A percentile compares a stretch with the other conserved stretches of the same genome.
These are phyloP conservation scores for Artibeus lituratus DNA, from an alignment of 2,797 vertebrate genomes.

Conservation along the genomic window DNA sequence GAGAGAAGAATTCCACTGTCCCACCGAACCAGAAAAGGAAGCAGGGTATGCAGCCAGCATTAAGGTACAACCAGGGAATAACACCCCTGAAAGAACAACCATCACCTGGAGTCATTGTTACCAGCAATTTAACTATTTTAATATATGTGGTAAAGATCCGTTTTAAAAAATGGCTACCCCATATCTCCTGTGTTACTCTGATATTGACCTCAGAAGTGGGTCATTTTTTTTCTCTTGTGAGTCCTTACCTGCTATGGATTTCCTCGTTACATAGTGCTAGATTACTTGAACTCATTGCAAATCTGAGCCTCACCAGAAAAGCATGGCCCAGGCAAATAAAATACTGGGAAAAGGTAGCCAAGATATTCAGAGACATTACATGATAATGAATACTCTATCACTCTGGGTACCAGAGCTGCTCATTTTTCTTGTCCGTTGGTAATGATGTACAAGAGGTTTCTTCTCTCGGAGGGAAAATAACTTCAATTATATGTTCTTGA, in stretches of 20 bases:
- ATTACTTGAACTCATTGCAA: not conserved
- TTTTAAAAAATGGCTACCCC: not conserved
- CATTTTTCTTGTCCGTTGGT: constrained; percentile 80
- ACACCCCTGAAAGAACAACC: not conserved
- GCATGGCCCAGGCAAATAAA: constrained; percentile 40
- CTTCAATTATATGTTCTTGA: constrained; percentile 85
- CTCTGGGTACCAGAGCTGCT: constrained; percentile 61
- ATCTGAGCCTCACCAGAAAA: constrained; percentile 9
- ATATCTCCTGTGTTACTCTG: not conserved
- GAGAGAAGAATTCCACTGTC: not conserved
- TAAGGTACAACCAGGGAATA: not conserved
- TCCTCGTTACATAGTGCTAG: not conserved
- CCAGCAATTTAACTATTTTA: not conserved
- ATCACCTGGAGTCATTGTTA: constrained; percentile 26
- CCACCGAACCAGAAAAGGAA: not conserved
- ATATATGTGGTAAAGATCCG: not conserved
- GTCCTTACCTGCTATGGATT: not conserved
- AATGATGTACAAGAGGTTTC: constrained; percentile 76
- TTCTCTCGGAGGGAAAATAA: constrained; percentile 81
- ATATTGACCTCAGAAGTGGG: not conserved
- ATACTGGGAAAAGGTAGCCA: constrained; percentile 54
- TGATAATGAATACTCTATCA: constrained; percentile 68
- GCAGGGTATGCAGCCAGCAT: not conserved
- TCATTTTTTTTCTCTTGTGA: not conserved
- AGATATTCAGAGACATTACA: constrained; percentile 59